Base-by-base conservation (phyloP, 1,140 invertebrate species). In the Chironomus striatipennis region DNA sequence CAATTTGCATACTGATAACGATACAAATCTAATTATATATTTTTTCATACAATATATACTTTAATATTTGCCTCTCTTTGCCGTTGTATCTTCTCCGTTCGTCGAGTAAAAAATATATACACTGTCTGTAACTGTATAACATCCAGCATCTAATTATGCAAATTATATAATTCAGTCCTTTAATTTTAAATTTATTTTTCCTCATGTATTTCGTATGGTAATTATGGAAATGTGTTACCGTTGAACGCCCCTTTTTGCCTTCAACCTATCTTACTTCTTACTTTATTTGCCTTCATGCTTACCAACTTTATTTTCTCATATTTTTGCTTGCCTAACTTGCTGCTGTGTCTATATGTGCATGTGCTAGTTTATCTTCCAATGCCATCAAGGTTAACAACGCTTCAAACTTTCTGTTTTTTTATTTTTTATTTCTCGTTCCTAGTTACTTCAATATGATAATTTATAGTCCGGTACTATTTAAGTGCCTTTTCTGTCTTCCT, bases 1-100 rank as follows among this genome's bases (percentile, higher is more conserved):
- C 65, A 70, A 70, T 70, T 70, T 70, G 20, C 65, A 70, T 70
- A 70, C 65, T 70, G 65, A 70, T 70, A 70, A 21, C 65, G 65
- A 70, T 70, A 70, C 65, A 70, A 21, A 70, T 70, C 17, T 70
- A 70, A 70, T 70, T 70, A 70, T 70, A 17, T 21, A 5, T 57
- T 57, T n/a, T 57, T n/a, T 57, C n/a, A n/a, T n/a, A n/a, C n/a
- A n/a, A n/a, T 15, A 12, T 57, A 1, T 57, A 15, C 47, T 57
- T 57, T 57, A 57, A 57, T 57, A n/a, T 57, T 57, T 57, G 10
- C 47, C 15, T 57, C 47, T n/a, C 47, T 57, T 10, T 47, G 43
- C 43, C 15, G 2, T 47, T 47, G 1, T 15, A 10, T 47, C 15
- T 47, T 47, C 47, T 57, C 47, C n/a, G 12, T 15, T 12, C 15